A percentile compares a stretch with the other conserved stretches of the same genome.
Evolutionary conservation across 2,888 invertebrate species (phyloP).

Genomic region (Lepidonotus clava): DNA sequence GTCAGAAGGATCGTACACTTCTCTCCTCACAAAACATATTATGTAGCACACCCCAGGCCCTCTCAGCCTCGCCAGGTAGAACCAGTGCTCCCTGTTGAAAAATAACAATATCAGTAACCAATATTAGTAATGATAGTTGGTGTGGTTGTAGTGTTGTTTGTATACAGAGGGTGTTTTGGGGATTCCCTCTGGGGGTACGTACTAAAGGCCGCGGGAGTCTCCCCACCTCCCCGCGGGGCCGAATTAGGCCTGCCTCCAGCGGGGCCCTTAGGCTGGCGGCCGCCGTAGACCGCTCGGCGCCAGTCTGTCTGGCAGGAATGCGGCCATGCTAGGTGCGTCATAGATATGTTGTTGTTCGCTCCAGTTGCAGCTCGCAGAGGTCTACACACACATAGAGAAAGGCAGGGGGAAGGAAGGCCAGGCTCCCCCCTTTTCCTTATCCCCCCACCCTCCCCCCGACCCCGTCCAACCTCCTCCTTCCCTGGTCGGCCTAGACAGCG

Average conservation of each 20-base stretch:
- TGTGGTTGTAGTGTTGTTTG: too few species aligned
- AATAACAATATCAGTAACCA: too few species aligned
- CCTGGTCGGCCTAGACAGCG: constrained; percentile 42
- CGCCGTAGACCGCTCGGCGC: constrained; percentile 28
- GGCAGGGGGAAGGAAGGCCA: not conserved
- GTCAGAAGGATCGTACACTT: too few species aligned
- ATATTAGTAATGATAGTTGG: too few species aligned
- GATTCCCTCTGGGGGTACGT: too few species aligned
- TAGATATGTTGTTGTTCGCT: constrained; percentile 46
- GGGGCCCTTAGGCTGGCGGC: not conserved
- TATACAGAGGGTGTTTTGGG: too few species aligned
- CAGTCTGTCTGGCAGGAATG: constrained; percentile 32
- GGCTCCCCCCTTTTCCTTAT: not conserved
- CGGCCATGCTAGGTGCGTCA: constrained; percentile 41
- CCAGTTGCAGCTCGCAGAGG: constrained; percentile 15
- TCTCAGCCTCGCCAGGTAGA: too few species aligned
- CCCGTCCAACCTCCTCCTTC: not conserved
- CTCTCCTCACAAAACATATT: too few species aligned
- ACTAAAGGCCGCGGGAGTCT: not conserved
- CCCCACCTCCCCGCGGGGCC: not conserved
- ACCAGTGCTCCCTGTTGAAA: too few species aligned
- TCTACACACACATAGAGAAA: not conserved
- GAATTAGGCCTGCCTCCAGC: not conserved
- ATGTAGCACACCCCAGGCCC: too few species aligned
- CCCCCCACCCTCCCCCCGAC: not conserved